These are phyloP conservation scores for Zaprionus inermis DNA, from an alignment of 1,140 invertebrate genomes.

Conservation along the genomic window DNA sequence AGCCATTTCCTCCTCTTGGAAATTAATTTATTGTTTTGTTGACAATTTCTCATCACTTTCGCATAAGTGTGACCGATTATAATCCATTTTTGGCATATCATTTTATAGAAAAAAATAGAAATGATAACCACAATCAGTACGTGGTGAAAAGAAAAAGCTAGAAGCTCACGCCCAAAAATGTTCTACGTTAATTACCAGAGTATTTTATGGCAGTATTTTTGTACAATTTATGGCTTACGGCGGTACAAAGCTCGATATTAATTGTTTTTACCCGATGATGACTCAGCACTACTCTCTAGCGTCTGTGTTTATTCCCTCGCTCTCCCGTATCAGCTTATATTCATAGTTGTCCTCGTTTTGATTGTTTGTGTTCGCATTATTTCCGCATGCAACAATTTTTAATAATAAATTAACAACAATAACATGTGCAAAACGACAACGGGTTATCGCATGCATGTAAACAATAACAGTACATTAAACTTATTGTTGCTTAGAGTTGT, in stretches of 20 bases:
- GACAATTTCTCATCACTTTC: conserved; percentile 13
- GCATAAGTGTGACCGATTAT: conserved; percentile 35
- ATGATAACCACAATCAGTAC: conserved; percentile 17
- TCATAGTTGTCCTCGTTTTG: conserved; percentile 57
- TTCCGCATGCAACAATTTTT: conserved; percentile 51
- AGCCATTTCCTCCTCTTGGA: neutral
- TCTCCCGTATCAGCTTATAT: conserved; percentile 5
- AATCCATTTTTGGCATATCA: conserved; percentile 29
- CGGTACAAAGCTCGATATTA: conserved; percentile 54
- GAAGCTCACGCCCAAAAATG: conserved; percentile 21
- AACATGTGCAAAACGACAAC: conserved; percentile 14
- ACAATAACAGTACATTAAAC: conserved; percentile 14
- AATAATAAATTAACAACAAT: conserved; percentile 33
- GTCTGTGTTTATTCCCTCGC: conserved; percentile 12
- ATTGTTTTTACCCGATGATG: conserved; percentile 27
- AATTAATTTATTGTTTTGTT: conserved; percentile 34
- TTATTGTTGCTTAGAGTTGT: conserved; percentile 40
- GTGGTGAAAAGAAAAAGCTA: neutral
- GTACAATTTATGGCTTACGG: conserved; percentile 19
- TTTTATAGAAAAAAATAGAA: neutral
- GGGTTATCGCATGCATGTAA: conserved; percentile 10
- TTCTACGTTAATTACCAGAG: neutral
- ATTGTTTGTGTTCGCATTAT: conserved; percentile 28
- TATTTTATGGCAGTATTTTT: conserved; percentile 12
- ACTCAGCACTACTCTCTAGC: conserved; percentile 19